Percentiles rank a stretch among this genome's conserved stretches.
Evolutionary conservation across 2,888 invertebrate species (phyloP).

Genomic region (Ormyrus rosae): DNA sequence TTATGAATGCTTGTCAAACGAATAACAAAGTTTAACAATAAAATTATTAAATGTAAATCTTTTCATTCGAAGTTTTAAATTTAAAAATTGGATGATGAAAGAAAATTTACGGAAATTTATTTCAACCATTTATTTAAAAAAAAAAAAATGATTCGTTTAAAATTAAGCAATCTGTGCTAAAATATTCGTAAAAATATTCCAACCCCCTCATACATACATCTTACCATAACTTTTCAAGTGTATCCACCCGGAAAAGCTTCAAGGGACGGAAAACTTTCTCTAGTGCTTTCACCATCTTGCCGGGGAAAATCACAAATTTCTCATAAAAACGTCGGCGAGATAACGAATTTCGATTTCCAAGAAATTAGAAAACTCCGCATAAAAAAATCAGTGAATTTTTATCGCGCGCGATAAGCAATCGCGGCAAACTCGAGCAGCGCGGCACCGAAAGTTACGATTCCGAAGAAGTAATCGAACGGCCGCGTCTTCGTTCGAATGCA

Average conservation of each 20-base stretch:
- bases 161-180: no score
- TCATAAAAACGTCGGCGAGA: neutral
- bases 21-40: no score
- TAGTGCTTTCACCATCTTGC: neutral
- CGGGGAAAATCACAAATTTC: neutral
- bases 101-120: neutral
- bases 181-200: neutral
- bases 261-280: neutral
- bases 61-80: no score
- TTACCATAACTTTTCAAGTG: neutral
- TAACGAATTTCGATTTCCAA: conserved; percentile 22
- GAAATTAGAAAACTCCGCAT: conserved; percentile 18
- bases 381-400: conserved; percentile 2
- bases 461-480: neutral
- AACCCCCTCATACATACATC: neutral
- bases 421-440: no score
- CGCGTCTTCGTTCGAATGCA: conserved; percentile 24
- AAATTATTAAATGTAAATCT: no score
- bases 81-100: neutral
- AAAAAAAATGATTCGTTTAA: no score
- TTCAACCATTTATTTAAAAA: no score
- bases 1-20: no score
- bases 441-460: conserved; percentile 19
- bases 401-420: neutral
- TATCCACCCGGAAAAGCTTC: neutral